Evolutionary conservation across 2,888 invertebrate genomes (phyloP), one percentile per base, ranked within the genome.

Genomic region (Sylvicola cinctus): DNA sequence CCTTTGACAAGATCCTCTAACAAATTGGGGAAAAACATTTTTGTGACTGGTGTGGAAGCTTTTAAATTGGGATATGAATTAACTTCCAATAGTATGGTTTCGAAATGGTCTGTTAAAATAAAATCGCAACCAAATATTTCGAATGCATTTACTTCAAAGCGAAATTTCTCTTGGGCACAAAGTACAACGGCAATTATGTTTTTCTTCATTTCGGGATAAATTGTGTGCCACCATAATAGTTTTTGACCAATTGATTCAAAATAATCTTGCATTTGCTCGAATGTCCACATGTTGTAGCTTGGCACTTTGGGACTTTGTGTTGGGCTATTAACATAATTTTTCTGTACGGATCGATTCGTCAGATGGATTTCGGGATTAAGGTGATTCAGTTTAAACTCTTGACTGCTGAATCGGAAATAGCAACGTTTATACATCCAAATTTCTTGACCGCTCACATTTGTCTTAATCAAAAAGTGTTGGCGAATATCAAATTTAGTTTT

Each of bases 111-210:
- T 37, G 81, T 78, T 26, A 91, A 54, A 64, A 91, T 77, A 52
- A 91, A 91, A 58, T 93, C 91, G 34, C 88, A 88, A 4, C 90
- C 91, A 50, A 84, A 90, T 26, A 88, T 51, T 54, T 91, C 90
- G 55, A 90, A 91, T 36, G 78, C 74, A 46, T 80, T 79, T 46
- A 69, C 68, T 39, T 71, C 62, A 14, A 66, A 57, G 26, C 71
- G 66, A 43, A 79, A 65, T 41, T 72, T 67, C 42, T 79, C 74
- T 54, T 85, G 74, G 33, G 81, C 75, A 33, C 77, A 74, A 36
- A 88, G 58, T 55, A 88, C 50, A 15, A 81, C 72, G 11, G 78
- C 74, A 11, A 78, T 66, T 17, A 91, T 73, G 28, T 78, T 75
- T 46, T 79, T 73, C 44, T 72, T 76, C 77, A 91, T 85, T 34